Evolutionary conservation across 2,888 invertebrate species (phyloP).

Genomic region (Subacronicta megacephala): DNA sequence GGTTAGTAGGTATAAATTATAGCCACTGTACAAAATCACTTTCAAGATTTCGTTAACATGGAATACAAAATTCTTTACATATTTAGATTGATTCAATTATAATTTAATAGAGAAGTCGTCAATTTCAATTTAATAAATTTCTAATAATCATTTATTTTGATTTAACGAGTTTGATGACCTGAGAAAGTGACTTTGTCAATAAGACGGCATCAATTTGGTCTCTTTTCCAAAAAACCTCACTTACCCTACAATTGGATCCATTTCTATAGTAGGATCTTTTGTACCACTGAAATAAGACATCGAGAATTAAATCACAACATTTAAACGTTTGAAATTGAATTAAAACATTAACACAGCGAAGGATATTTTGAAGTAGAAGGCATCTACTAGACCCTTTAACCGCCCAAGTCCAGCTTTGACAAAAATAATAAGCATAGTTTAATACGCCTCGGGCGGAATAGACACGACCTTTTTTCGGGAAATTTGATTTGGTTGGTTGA

Average conservation of each 20-base stretch:
- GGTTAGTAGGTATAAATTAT: too few species aligned
- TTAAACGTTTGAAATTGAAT: not conserved
- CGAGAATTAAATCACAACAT: slow-evolving; percentile 12
- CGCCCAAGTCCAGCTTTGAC: too few species aligned
- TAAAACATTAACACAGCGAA: not conserved
- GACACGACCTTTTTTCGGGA: too few species aligned
- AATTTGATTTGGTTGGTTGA: too few species aligned
- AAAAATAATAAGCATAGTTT: too few species aligned
- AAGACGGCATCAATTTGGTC: not conserved
- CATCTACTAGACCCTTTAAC: too few species aligned
- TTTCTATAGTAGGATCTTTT: slow-evolving; percentile 29
- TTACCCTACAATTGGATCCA: slow-evolving; percentile 36
- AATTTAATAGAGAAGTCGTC: not conserved
- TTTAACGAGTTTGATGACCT: not conserved
- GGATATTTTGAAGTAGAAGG: not conserved
- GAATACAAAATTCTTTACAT: too few species aligned
- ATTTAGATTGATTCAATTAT: too few species aligned
- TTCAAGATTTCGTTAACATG: too few species aligned
- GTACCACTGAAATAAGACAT: slow-evolving; percentile 43
- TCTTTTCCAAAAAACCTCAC: slow-evolving; percentile 4
- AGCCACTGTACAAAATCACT: too few species aligned
- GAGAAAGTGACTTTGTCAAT: not conserved
- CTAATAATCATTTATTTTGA: too few species aligned
- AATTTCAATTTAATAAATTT: not conserved
- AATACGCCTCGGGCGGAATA: too few species aligned